Base-by-base conservation (phyloP, 2,888 invertebrate species). In the Strigamia crassipes region DNA sequence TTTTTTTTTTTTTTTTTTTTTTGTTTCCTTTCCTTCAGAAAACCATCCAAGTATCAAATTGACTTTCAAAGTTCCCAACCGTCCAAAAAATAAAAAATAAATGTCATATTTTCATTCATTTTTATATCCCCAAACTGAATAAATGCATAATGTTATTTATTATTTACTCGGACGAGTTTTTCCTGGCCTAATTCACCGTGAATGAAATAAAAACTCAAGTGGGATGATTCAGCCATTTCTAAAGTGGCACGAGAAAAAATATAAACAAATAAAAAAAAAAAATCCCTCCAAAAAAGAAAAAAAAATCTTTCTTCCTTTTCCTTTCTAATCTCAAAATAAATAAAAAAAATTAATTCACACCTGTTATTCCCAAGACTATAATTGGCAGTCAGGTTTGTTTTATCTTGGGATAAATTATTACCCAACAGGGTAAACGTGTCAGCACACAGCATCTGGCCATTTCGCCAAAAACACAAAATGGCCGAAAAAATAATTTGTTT, bases 381-480 rank as follows among this genome's bases (percentile, higher is more conserved):
- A 61, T 61, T 61, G 61, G 21, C 23, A 61, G 61, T n/a, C 5
- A 21, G 56, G 5, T 56, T 56, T 56, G n/a, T 18, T 18, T 61
- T 38, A 38, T 38, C 38, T 61, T 61, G 2, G 61, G 61, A 61
- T 61, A 61, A 61, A 21, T 61, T 61, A 61, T 61, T 61, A 61
- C 6, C 61, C 61, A 23, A 61, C 61, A 61, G 61, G 61, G 61
- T 61, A 23, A 61, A 61, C 61, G 13, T 61, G 61, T 61, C 61
- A 61, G 18, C 61, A 18, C 61, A 21, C 61, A 61, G 61, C 61
- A 61, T 61, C 61, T 61, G 61, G 61, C 61, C 21, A 21, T 61
- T 21, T 61, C 10, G 4, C 10, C 6, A 61, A 18, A 3, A 61
- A 12, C 61, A 61, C 8, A 61, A 61, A 61, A 61, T 6, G 6